Conservation (phyloP, 2,888 invertebrate species). For the Neria commutata region DNA sequence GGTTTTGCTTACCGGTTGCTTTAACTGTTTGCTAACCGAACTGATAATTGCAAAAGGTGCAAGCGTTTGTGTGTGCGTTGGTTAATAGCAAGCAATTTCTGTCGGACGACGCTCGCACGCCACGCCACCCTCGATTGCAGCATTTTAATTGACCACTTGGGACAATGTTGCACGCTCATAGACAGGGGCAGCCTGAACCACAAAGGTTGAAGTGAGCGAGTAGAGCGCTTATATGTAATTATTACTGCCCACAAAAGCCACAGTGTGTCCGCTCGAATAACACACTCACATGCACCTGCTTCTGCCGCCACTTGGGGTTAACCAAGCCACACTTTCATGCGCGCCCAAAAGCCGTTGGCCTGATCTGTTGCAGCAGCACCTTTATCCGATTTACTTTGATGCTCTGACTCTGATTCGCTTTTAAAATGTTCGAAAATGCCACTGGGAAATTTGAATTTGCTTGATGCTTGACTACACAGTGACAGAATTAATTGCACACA, state of each 20-base stretch:
- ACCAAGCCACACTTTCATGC: conserved; percentile 49
- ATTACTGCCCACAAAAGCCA: conserved; percentile 16
- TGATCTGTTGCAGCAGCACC: neutral
- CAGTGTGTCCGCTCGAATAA: neutral
- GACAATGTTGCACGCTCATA: too few species aligned
- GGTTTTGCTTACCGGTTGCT: too few species aligned
- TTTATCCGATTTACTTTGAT: conserved; percentile 38
- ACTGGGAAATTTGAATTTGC: conserved; percentile 53
- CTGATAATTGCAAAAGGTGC: too few species aligned
- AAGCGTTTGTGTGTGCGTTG: too few species aligned
- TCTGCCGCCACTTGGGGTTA: conserved; percentile 49
- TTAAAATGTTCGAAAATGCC: conserved; percentile 26
- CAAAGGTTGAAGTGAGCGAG: too few species aligned
- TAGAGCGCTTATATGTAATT: too few species aligned
- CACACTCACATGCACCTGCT: conserved; percentile 30
- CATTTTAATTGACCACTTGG: too few species aligned
- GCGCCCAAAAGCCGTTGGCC: conserved; percentile 10
- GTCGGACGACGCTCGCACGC: too few species aligned
- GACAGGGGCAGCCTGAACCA: too few species aligned
- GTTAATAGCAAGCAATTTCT: too few species aligned
- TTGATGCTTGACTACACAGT: conserved; percentile 43
- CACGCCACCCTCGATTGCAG: too few species aligned
- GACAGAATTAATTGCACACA: conserved; percentile 42
- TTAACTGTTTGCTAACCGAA: too few species aligned
- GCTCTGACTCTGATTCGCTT: conserved; percentile 33